Evolutionary conservation across 1,140 invertebrate genomes (phyloP), one percentile per base, ranked within the genome.

Genomic region (Trichonephila clavata): DNA sequence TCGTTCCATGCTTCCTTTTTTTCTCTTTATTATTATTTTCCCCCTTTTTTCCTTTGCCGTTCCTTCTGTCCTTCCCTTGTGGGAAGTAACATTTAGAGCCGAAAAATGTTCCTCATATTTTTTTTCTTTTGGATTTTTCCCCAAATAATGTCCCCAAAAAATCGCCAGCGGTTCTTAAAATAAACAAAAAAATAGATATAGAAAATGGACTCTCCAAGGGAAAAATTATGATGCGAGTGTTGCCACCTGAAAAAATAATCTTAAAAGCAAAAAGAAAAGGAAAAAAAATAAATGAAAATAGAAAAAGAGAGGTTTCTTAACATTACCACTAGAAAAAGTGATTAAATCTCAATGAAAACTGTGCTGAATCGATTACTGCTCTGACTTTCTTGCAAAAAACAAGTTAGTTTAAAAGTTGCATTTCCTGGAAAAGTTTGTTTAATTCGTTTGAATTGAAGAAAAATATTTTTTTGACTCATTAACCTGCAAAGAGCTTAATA

Each of bases 111-210:
- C 16, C 14, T 16, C 21, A 6, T 18, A 18, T 63, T 63, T 63
- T 24, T 77, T 77, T 77, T 77, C 16, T 16, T 77, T 27, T 1
- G 27, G 16, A 18, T 39, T 32, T 77, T 8, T 3, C 27, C 71
- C 71, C 71, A 77, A 77, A 77, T 77, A 77, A 77, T 77, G 71
- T 77, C 71, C 18, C 71, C 71, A 39, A 77, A 77, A 68, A 77
- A 77, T 77, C 71, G 71, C 71, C 71, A 77, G 71, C 71, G 71
- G 71, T 77, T 77, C 71, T 32, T 77, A 32, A 77, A 77, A 77
- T 24, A 32, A 77, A 77, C 27, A 24, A 77, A 77, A 77, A 24
- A 77, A 77, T 27, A 77, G 32, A 20, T 16, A 32, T 16, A 39
- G 71, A 77, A 77, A 77, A 77, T 77, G 27, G 71, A 77, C 71